Percentiles rank a stretch among this genome's conserved stretches.
These are phyloP conservation scores for Athene cunicularia DNA, from an alignment of 2,113 vertebrate species.

Conservation along the genomic window DNA sequence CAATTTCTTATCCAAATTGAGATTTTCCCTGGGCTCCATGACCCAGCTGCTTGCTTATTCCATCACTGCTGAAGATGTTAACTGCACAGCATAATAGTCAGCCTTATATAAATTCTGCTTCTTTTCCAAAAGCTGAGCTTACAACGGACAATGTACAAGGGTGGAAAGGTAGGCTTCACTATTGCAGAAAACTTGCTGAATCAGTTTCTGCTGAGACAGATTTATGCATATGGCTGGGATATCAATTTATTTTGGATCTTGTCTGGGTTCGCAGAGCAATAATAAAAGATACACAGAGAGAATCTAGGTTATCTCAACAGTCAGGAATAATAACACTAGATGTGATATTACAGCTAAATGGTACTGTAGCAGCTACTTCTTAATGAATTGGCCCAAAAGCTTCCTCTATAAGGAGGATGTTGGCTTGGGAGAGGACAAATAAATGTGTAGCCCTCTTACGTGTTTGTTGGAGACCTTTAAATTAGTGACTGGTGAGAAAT, in stretches of 20 bases:
- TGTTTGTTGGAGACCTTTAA: neutral
- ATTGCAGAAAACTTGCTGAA: conserved; percentile 2
- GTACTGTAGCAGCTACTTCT: neutral
- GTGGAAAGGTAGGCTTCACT: neutral
- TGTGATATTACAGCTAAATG: neutral
- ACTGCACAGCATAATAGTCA: neutral
- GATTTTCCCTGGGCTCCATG: conserved; percentile 26
- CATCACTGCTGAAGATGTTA: conserved; percentile 32
- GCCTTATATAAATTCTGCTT: neutral
- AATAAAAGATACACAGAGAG: neutral
- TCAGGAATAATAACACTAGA: neutral
- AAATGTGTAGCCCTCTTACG: neutral
- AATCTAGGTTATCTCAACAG: neutral
- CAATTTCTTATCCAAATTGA: conserved; percentile 53
- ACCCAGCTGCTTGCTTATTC: conserved; percentile 34
- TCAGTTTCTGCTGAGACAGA: conserved; percentile 30
- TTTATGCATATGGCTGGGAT: neutral
- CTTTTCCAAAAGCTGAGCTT: conserved; percentile 9
- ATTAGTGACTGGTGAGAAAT: neutral
- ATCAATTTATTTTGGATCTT: conserved; percentile 5
- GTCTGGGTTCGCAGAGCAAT: conserved; percentile 7
- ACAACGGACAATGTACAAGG: neutral
- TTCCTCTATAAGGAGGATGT: neutral
- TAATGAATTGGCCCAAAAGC: neutral
- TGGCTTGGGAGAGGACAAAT: neutral